Evolutionary conservation across 2,113 vertebrate species (phyloP).

Genomic region (Phrynocephalus versicolor): DNA sequence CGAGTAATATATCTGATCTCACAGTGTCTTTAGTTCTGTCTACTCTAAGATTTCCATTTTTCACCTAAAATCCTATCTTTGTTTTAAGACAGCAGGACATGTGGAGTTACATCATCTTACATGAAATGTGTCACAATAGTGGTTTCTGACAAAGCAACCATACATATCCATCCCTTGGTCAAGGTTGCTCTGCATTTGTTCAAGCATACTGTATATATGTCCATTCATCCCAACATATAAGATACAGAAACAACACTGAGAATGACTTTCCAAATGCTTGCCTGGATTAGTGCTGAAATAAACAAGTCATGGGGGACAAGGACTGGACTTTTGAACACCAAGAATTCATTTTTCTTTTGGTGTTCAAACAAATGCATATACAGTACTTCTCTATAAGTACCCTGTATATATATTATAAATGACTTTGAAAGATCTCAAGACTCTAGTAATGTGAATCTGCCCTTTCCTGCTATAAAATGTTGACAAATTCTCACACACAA

Average conservation of each 20-base stretch:
- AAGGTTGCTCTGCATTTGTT: neutral
- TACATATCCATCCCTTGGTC: neutral
- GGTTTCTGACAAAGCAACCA: neutral
- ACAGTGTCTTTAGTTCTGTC: neutral
- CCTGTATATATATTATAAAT: too few species aligned
- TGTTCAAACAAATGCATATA: too few species aligned
- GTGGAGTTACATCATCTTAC: neutral
- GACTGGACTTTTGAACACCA: too few species aligned
- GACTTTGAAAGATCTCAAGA: too few species aligned
- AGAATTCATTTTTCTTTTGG: too few species aligned
- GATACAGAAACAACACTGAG: neutral
- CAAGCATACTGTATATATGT: neutral
- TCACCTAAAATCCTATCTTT: slow-evolving; percentile 6
- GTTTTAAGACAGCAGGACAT: neutral
- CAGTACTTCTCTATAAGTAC: too few species aligned
- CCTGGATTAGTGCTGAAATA: neutral
- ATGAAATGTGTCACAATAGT: neutral
- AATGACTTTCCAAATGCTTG: too few species aligned
- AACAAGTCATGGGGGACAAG: too few species aligned
- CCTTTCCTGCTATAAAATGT: too few species aligned
- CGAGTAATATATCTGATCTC: neutral
- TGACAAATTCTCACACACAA: neutral
- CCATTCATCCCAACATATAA: neutral
- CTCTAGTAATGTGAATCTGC: too few species aligned
- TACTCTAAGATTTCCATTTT: neutral